Evolutionary conservation across 1,140 invertebrate species (phyloP).

Genomic region (Neodiprion pinetum): DNA sequence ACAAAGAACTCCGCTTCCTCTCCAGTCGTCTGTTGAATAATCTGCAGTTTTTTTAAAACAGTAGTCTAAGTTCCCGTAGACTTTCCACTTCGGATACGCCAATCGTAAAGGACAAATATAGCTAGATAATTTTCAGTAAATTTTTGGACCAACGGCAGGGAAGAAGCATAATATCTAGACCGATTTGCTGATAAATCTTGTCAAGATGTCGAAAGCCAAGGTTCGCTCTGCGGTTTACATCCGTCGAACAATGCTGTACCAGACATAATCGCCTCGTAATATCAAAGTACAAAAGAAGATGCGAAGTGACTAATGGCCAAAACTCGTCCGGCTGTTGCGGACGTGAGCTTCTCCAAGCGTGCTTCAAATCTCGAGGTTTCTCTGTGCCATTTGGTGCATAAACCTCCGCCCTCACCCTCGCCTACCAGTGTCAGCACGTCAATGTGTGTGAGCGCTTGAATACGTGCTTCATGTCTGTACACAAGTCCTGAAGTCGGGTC

Average conservation of each 20-base stretch:
- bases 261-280: background rate
- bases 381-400: slow-evolving; percentile 33
- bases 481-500: background rate
- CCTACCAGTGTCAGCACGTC: slow-evolving; percentile 32
- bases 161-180: no score
- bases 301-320: slow-evolving; percentile 50
- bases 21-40: background rate
- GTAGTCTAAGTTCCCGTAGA: no score
- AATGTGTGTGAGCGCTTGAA: background rate
- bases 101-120: no score
- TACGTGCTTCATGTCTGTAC: background rate
- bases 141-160: no score
- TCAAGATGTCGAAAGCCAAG: background rate
- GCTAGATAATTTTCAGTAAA: no score
- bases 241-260: background rate
- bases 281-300: slow-evolving; percentile 23
- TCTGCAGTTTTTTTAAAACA: background rate
- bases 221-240: background rate
- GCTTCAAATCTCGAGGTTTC: slow-evolving; percentile 45
- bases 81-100: no score
- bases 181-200: no score
- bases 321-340: slow-evolving; percentile 43
- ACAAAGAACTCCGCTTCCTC: slow-evolving; percentile 4
- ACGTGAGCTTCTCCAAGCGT: slow-evolving; percentile 44
- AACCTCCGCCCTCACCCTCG: slow-evolving; percentile 27